Conservation (phyloP, 2,113 vertebrate genomes). For the Felis chaus region DNA sequence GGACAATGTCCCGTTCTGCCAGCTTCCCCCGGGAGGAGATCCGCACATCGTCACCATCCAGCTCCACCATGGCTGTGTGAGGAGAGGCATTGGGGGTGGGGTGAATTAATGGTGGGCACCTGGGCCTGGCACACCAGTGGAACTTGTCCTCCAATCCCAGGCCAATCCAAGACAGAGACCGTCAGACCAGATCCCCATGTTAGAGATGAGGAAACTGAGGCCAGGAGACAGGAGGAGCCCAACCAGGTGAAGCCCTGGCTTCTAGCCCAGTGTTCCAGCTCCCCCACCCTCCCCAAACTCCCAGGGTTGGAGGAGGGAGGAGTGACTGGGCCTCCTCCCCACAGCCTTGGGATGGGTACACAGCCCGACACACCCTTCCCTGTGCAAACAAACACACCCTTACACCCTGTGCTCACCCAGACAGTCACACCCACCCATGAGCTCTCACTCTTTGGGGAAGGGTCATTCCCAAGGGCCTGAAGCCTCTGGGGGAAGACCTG, state of each 20-base stretch:
- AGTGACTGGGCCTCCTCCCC: not conserved
- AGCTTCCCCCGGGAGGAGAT: conserved; percentile 94
- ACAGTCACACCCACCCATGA: not conserved
- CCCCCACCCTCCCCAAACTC: not conserved
- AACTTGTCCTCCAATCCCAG: not conserved
- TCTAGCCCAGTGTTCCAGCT: not conserved
- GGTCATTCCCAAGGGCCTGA: not conserved
- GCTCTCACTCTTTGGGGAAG: not conserved
- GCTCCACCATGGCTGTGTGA: conserved; percentile 93
- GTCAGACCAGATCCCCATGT: accelerated
- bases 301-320: not conserved
- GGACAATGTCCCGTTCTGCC: conserved; percentile 95
- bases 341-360: not conserved
- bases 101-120: accelerated
- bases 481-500: not conserved
- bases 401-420: not conserved
- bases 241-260: not conserved
- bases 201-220: not conserved
- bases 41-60: conserved; percentile 95
- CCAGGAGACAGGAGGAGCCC: not conserved
- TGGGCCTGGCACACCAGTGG: not conserved
- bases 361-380: not conserved
- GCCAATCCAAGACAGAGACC: not conserved
- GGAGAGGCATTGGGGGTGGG: accelerated
- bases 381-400: not conserved